These are phyloP conservation scores for Bubalus kerabau DNA, from an alignment of 2,113 vertebrate species.

Conservation along the genomic window DNA sequence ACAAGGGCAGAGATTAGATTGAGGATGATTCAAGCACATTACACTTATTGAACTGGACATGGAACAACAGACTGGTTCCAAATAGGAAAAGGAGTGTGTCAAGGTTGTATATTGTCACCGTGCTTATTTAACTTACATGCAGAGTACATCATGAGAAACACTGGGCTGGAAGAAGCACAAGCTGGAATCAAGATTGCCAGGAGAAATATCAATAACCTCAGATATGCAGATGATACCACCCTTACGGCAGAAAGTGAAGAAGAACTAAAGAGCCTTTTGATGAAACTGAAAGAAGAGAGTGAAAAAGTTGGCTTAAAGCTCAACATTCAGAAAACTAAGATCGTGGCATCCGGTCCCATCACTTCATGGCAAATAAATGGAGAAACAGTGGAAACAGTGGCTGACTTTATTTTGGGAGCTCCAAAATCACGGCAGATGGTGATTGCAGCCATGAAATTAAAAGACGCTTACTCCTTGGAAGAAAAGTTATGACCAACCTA, in stretches of 20 bases:
- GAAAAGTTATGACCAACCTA: background rate
- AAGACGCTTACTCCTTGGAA: background rate
- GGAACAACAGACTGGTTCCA: background rate
- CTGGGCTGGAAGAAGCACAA: background rate
- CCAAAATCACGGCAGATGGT: background rate
- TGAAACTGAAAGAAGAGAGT: background rate
- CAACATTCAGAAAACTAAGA: background rate
- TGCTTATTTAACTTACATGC: background rate
- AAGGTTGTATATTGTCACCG: background rate
- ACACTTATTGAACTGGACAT: background rate
- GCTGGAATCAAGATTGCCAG: background rate
- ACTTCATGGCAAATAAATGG: background rate
- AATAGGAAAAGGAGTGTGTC: fast-evolving
- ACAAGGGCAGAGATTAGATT: background rate
- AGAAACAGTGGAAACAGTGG: background rate
- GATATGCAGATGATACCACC: background rate
- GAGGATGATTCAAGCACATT: background rate
- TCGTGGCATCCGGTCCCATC: background rate
- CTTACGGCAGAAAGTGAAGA: background rate
- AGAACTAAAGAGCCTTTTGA: background rate
- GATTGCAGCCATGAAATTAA: background rate
- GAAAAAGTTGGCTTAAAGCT: background rate
- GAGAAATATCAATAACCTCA: background rate
- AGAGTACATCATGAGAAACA: background rate
- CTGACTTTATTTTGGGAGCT: background rate